Evolutionary conservation across 2,888 invertebrate species (phyloP).

Genomic region (Lasius fuliginosus): DNA sequence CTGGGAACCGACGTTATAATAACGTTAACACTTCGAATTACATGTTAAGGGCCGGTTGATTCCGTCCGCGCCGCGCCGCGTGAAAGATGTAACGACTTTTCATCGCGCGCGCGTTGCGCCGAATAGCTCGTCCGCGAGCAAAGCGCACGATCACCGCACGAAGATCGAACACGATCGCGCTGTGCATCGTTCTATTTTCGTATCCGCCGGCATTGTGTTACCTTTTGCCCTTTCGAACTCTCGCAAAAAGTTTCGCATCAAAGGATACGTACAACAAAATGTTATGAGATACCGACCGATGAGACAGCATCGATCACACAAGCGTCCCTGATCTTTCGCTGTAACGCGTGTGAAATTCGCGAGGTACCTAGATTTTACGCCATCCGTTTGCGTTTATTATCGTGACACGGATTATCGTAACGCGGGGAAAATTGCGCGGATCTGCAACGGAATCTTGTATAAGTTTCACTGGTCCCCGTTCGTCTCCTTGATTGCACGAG

Average conservation of each 20-base stretch:
- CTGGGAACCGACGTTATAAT: slow-evolving; percentile 73
- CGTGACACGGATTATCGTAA: slow-evolving; percentile 2
- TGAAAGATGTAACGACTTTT: slow-evolving; percentile 71
- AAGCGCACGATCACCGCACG: slow-evolving; percentile 53
- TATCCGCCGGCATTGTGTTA: slow-evolving; percentile 28
- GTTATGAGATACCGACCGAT: slow-evolving; percentile 9
- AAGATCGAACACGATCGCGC: slow-evolving; percentile 47
- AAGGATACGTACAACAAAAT: slow-evolving; percentile 13
- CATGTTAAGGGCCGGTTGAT: slow-evolving; percentile 72
- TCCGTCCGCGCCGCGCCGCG: slow-evolving; percentile 55
- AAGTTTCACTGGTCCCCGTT: slow-evolving; percentile 45
- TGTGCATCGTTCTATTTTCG: slow-evolving; percentile 53
- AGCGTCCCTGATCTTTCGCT: not conserved
- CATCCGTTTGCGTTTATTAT: slow-evolving; percentile 1
- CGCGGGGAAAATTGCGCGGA: slow-evolving; percentile 10
- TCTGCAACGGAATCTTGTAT: slow-evolving; percentile 19
- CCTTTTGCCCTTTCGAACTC: slow-evolving; percentile 23
- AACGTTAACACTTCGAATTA: slow-evolving; percentile 76
- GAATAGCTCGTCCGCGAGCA: slow-evolving; percentile 51
- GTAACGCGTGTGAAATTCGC: not conserved
- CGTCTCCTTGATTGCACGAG: slow-evolving; percentile 56
- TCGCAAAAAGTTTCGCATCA: slow-evolving; percentile 35
- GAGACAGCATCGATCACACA: not conserved
- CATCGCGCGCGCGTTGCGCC: slow-evolving; percentile 59
- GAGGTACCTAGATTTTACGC: slow-evolving; percentile 1